Conservation (phyloP, 2,113 vertebrate species). For the Promerops cafer region DNA sequence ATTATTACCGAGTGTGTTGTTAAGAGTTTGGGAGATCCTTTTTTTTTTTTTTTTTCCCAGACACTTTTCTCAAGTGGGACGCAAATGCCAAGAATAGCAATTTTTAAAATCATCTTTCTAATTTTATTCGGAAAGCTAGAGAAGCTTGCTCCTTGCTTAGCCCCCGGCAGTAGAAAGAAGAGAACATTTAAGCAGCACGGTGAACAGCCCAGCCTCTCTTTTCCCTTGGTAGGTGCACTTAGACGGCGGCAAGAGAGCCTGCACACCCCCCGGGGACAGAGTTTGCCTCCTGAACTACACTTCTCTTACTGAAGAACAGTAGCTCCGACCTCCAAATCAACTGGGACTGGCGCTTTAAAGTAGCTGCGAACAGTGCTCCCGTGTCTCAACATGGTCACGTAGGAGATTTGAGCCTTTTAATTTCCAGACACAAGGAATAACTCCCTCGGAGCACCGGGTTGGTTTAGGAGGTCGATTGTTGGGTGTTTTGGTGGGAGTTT, state of each 20-base stretch:
- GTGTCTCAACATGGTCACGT: not conserved
- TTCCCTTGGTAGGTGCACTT: conserved; percentile 15
- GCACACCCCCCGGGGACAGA: not conserved
- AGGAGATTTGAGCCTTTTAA: not conserved
- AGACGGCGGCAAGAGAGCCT: not conserved
- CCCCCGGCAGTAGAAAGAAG: not conserved
- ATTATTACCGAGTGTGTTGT: not conserved
- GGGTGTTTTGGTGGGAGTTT: not conserved
- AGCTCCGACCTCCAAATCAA: not conserved
- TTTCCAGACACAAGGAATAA: not conserved
- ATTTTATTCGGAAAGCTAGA: not conserved
- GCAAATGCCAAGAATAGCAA: not conserved
- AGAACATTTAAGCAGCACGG: not conserved
- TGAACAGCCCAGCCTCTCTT: not conserved
- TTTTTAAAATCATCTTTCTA: not conserved
- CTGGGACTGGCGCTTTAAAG: not conserved
- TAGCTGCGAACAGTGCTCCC: not conserved
- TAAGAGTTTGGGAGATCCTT: not conserved
- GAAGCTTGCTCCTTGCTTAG: not conserved
- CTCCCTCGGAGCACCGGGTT: not conserved
- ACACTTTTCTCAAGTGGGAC: not conserved
- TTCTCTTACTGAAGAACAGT: not conserved
- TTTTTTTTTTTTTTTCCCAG: not conserved
- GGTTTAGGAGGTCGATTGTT: not conserved
- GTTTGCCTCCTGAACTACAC: not conserved